Base-by-base conservation (phyloP, 1,140 invertebrate genomes). In the Littorina saxatilis region DNA sequence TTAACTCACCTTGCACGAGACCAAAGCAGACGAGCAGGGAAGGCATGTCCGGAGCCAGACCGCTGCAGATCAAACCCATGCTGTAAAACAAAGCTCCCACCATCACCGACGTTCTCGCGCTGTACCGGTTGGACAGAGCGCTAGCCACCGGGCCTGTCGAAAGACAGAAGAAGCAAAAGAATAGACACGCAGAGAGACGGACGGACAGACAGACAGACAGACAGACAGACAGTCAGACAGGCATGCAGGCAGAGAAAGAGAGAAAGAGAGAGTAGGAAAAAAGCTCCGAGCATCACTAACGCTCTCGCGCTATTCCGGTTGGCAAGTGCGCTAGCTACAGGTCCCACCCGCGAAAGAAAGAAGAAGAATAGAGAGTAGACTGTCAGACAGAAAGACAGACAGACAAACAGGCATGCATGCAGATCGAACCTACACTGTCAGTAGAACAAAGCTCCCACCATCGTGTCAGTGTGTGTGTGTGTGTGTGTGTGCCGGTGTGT, bases 141-240 rank as follows among this genome's bases (percentile, higher is more conserved):
- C 97, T 98, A 0, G 98, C 97, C 87, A 99, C 95, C 0, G 98
- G 98, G 83, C 98, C 98, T 95, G 90, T 2, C 85, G 81, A 43
- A 58, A 50, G 20, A 40, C 27, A 80, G 27, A 0, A 72, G 32
- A 20, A 20, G 9, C 3, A 72, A 37, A 20, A 20, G 9, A 40
- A 17, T 72, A 29, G 17, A 32, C 20, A 72, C n/a, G n/a, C n/a
- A n/a, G n/a, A n/a, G n/a, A n/a, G n/a, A n/a, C n/a, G n/a, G n/a
- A n/a, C n/a, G n/a, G n/a, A n/a, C n/a, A n/a, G n/a, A n/a, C n/a
- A n/a, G n/a, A n/a, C n/a, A n/a, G n/a, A n/a, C n/a, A n/a, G n/a
- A n/a, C n/a, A n/a, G n/a, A n/a, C n/a, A n/a, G n/a, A n/a, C n/a
- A n/a, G n/a, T n/a, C n/a, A n/a, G n/a, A n/a, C n/a, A n/a, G n/a